A percentile compares a stretch with the other conserved stretches of the same genome.
These are phyloP conservation scores for Castor canadensis DNA, from an alignment of 2,113 vertebrate species.

Conservation along the genomic window DNA sequence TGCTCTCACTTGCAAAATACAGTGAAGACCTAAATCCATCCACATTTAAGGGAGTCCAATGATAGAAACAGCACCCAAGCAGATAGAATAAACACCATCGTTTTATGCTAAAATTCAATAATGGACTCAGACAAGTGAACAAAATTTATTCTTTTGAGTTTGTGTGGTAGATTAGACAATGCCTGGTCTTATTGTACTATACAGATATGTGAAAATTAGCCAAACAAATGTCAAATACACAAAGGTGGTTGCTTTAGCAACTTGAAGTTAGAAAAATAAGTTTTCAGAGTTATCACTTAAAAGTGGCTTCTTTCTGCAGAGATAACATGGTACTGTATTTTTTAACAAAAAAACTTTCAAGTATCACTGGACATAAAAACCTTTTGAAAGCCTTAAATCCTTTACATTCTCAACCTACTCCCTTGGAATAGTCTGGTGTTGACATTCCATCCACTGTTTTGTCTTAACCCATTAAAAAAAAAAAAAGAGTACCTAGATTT, in stretches of 20 bases:
- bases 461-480: slow-evolving; percentile 23
- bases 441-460: not conserved
- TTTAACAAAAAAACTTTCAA: slow-evolving; percentile 29
- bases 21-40: not conserved
- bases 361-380: not conserved
- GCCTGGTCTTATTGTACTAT: not conserved
- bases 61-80: too few relatives aligned
- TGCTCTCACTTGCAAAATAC: not conserved
- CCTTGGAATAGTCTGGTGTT: not conserved
- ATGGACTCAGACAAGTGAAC: not conserved
- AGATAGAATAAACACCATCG: not conserved
- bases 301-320: not conserved
- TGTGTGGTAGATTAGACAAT: not conserved
- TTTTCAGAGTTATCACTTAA: slow-evolving; percentile 10
- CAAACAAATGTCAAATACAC: not conserved
- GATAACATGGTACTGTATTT: not conserved
- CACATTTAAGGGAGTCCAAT: not conserved
- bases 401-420: not conserved
- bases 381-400: not conserved
- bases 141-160: not conserved
- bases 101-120: slow-evolving; percentile 42
- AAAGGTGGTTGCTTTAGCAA: not conserved
- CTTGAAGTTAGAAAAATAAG: slow-evolving; percentile 20
- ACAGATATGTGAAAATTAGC: slow-evolving; percentile 20
- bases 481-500: slow-evolving; percentile 29